These are phyloP conservation scores for Eulimnadia texana DNA, from an alignment of 1,140 invertebrate genomes.

Conservation along the genomic window DNA sequence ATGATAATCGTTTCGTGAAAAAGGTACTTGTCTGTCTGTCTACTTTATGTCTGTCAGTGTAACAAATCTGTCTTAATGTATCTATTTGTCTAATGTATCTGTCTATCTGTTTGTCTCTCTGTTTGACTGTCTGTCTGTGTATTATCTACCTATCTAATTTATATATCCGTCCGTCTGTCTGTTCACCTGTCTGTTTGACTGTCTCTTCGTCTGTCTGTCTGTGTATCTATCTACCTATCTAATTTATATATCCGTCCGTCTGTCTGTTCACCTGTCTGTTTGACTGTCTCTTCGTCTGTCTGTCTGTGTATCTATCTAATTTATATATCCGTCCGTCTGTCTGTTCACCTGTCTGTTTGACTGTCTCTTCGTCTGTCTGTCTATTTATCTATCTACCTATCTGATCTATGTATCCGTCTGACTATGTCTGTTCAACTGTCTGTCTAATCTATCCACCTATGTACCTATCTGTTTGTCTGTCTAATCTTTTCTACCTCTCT, in stretches of 20 bases:
- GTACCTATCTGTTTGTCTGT: not conserved
- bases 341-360: not conserved
- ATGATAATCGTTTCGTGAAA: no score
- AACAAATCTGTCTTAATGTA: no score
- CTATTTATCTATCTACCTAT: not conserved
- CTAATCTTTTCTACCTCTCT: not conserved
- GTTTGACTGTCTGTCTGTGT: no score
- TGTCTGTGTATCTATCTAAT: not conserved
- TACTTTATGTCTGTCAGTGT: no score
- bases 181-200: conserved; percentile 3
- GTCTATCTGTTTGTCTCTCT: no score
- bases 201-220: not conserved
- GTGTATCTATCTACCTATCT: conserved; percentile 13
- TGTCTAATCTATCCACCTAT: not conserved
- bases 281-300: conserved; percentile 7
- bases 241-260: conserved; percentile 11
- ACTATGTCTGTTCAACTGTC: not conserved
- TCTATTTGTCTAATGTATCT: no score
- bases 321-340: not conserved
- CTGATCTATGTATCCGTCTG: not conserved
- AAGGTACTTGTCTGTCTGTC: no score
- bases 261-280: conserved; percentile 13
- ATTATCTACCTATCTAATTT: not conserved
- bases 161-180: not conserved
- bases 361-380: not conserved